These are phyloP conservation scores for Aphelenchoides besseyi DNA, from an alignment of 1,140 invertebrate species.

Conservation along the genomic window DNA sequence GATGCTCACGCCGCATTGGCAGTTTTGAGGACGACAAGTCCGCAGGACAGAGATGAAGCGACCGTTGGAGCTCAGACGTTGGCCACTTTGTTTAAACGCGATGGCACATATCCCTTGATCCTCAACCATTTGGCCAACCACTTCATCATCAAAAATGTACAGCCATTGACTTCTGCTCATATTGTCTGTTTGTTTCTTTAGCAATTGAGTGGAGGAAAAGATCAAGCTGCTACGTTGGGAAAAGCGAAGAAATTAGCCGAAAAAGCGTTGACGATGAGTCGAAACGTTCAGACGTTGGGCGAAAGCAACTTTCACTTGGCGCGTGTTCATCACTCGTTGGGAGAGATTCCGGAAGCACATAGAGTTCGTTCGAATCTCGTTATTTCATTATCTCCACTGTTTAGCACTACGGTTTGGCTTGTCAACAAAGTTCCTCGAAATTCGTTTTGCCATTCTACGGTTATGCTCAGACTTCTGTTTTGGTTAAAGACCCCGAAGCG, in stretches of 20 bases:
- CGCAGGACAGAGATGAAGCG: constrained; percentile 74
- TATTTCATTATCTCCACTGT: constrained; percentile 68
- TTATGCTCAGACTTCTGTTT: constrained; percentile 97
- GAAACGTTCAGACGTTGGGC: constrained; percentile 96
- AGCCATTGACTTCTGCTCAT: constrained; percentile 19
- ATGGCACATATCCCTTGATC: constrained; percentile 97
- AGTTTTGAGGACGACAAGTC: constrained; percentile 87
- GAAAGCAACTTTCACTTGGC: constrained; percentile 98
- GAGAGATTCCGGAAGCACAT: constrained; percentile 53
- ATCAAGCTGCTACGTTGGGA: constrained; percentile 68
- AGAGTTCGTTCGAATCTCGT: not conserved
- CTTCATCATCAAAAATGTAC: constrained; percentile 95
- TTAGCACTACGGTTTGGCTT: constrained; percentile 99
- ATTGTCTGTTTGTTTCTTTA: not conserved
- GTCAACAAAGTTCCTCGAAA: constrained; percentile 86
- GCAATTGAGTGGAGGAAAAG: not conserved
- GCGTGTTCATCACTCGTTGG: constrained; percentile 76
- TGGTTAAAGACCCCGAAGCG: constrained; percentile 86
- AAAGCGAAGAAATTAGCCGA: constrained; percentile 93
- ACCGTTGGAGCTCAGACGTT: constrained; percentile 89
- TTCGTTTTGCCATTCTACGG: constrained; percentile 97
- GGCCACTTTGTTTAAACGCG: constrained; percentile 92
- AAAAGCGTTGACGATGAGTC: constrained; percentile 96
- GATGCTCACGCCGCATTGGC: constrained; percentile 91
- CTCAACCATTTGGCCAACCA: constrained; percentile 98